Conservation (phyloP, 1,140 invertebrate species). For the Lepidurus packardi region DNA sequence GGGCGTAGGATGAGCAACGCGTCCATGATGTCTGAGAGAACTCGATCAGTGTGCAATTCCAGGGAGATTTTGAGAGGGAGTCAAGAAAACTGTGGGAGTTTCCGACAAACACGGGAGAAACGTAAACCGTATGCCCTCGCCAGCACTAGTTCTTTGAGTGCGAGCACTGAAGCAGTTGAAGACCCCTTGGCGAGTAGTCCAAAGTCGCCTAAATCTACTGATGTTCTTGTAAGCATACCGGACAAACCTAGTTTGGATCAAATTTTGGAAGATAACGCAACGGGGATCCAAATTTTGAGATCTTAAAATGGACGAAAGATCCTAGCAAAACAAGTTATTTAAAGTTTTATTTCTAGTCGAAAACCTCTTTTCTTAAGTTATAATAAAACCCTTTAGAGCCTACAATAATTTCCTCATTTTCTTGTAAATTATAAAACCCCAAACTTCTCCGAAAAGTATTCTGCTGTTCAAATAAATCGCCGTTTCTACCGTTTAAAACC, state of each 20-base stretch:
- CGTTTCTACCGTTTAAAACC: too few relatives aligned
- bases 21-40: not conserved
- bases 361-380: too few relatives aligned
- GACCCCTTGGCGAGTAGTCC: not conserved
- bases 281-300: not conserved
- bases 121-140: not conserved
- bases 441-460: too few relatives aligned
- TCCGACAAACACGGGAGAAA: not conserved
- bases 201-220: not conserved
- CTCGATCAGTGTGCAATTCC: constrained; percentile 5
- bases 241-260: constrained; percentile 5
- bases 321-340: not conserved
- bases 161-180: constrained; percentile 7
- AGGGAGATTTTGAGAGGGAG: not conserved
- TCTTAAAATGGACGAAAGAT: not conserved
- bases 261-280: not conserved
- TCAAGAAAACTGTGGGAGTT: constrained; percentile 14
- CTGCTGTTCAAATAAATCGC: too few relatives aligned
- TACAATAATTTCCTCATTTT: too few relatives aligned
- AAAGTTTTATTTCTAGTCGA: not conserved
- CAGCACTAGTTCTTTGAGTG: not conserved
- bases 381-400: too few relatives aligned
- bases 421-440: too few relatives aligned
- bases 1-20: constrained; percentile 7
- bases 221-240: constrained; percentile 9